Evolutionary conservation across 2,113 vertebrate species (phyloP).

Genomic region (Mastomys coucha): DNA sequence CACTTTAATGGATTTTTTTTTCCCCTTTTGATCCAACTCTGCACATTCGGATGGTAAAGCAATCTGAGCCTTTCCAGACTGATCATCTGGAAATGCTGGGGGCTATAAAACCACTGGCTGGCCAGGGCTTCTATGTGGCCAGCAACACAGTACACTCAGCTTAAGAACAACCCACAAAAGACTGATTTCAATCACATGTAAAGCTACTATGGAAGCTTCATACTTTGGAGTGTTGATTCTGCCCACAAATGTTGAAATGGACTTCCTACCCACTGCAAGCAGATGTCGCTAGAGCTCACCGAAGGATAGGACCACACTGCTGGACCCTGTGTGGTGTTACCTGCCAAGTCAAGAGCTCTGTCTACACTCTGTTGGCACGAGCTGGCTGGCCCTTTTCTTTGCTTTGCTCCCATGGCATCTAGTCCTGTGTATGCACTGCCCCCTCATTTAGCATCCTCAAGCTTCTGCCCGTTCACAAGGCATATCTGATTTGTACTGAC

Average conservation of each 20-base stretch:
- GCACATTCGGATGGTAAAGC: conserved; percentile 70
- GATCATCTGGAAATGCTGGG: conserved; percentile 70
- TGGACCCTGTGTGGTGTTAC: background rate
- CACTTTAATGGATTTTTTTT: conserved; percentile 70
- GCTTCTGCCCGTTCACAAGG: background rate
- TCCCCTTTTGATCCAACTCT: conserved; percentile 74
- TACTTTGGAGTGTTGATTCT: background rate
- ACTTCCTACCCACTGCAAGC: background rate
- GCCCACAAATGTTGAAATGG: background rate
- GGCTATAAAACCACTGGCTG: conserved; percentile 52
- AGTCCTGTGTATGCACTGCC: background rate
- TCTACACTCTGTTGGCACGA: background rate
- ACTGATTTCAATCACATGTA: background rate
- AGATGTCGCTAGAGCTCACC: background rate
- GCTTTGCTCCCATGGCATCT: background rate
- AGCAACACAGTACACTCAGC: background rate
- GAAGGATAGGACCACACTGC: background rate
- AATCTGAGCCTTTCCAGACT: conserved; percentile 65
- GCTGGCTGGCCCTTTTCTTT: background rate
- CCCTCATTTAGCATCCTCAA: background rate
- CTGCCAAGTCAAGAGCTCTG: background rate
- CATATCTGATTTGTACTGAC: background rate
- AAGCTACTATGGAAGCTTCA: background rate
- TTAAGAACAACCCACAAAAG: background rate
- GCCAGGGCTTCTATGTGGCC: conserved; percentile 37